Evolutionary conservation across 2,113 vertebrate genomes (phyloP).

Genomic region (Embiotoca jacksoni): DNA sequence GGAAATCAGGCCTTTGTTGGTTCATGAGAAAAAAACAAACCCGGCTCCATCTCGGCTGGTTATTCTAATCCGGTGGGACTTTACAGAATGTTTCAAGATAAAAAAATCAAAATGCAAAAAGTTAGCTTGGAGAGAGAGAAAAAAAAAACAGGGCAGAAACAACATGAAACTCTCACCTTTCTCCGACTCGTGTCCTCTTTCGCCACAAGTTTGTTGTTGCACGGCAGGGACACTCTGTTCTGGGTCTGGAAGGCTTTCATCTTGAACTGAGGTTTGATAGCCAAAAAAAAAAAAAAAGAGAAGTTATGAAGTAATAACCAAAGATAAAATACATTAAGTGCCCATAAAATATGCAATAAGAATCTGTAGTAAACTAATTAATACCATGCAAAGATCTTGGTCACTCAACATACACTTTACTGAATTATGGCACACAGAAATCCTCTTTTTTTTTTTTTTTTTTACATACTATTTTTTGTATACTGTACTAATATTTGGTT

Average conservation of each 20-base stretch:
- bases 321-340: too few species aligned
- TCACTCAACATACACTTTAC: too few species aligned
- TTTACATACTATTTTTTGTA: too few species aligned
- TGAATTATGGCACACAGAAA: too few species aligned
- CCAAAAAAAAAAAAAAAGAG: neutral
- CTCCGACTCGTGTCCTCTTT: slow-evolving; percentile 54
- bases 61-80: neutral
- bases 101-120: neutral
- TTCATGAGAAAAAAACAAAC: neutral
- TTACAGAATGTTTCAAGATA: neutral
- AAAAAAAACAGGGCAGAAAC: neutral
- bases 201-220: slow-evolving; percentile 65
- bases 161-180: slow-evolving; percentile 68
- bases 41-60: neutral
- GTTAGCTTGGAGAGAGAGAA: neutral
- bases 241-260: slow-evolving; percentile 64
- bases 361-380: too few species aligned
- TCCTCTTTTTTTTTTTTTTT: too few species aligned
- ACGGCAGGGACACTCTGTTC: slow-evolving; percentile 67
- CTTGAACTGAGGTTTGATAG: slow-evolving; percentile 22
- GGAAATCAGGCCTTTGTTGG: neutral
- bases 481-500: too few species aligned
- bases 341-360: too few species aligned
- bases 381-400: too few species aligned
- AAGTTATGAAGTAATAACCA: neutral